phyloP scores from a whole-genome alignment of 2,113 vertebrate genomes.

The Spea bombifrons region DNA sequence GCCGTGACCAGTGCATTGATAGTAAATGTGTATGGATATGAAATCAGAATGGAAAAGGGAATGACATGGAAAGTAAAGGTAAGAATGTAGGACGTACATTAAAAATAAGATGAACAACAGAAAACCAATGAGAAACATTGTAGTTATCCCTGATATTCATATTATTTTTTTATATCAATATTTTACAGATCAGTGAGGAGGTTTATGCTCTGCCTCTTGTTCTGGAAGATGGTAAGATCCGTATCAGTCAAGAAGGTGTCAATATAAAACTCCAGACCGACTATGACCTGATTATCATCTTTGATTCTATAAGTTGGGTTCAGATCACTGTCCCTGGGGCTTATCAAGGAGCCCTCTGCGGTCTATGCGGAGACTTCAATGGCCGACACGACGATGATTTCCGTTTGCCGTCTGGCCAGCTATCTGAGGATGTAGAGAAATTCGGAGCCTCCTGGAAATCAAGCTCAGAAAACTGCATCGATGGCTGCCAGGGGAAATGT shows the following conservation, averaged over 20 bases:
- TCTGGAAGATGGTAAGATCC: slow-evolving; percentile 55
- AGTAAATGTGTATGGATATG: slow-evolving; percentile 35
- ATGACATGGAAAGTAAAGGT: slow-evolving; percentile 45
- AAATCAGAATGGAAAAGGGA: slow-evolving; percentile 30
- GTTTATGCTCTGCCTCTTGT: slow-evolving; percentile 59
- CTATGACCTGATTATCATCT: slow-evolving; percentile 64
- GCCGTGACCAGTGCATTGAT: neutral
- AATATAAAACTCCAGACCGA: slow-evolving; percentile 59
- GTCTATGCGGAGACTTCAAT: slow-evolving; percentile 69
- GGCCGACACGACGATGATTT: slow-evolving; percentile 57
- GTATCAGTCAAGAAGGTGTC: slow-evolving; percentile 59
- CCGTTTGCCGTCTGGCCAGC: slow-evolving; percentile 53
- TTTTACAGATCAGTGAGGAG: slow-evolving; percentile 53
- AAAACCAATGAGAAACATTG: too few relatives aligned
- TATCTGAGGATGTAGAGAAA: slow-evolving; percentile 19
- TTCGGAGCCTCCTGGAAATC: slow-evolving; percentile 62
- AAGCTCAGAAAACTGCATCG: slow-evolving; percentile 51
- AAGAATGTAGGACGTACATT: neutral
- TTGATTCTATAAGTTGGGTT: slow-evolving; percentile 60
- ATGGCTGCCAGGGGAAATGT: slow-evolving; percentile 55
- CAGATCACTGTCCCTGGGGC: slow-evolving; percentile 61
- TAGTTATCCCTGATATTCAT: too few relatives aligned
- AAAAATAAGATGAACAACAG: too few relatives aligned
- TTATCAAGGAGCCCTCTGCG: slow-evolving; percentile 62
- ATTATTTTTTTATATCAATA: too few relatives aligned